Evolutionary conservation across 2,888 invertebrate species (phyloP).

Genomic region (Ecdyonurus torrentis): DNA sequence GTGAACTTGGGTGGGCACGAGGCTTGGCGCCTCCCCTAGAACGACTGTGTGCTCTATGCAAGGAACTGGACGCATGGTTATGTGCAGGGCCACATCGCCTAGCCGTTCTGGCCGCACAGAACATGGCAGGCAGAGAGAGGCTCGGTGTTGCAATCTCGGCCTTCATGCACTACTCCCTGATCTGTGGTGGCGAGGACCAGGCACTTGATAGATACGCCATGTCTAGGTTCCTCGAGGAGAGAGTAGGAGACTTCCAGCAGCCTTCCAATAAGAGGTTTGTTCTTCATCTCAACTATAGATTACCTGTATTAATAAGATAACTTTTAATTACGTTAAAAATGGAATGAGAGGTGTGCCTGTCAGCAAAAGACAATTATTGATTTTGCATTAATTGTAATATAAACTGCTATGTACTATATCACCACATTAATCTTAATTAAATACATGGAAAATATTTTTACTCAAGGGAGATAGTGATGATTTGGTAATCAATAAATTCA

Average conservation of each 20-base stretch:
- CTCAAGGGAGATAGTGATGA: no score
- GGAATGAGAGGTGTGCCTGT: no score
- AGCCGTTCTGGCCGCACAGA: slow-evolving; percentile 77
- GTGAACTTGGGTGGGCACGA: slow-evolving; percentile 73
- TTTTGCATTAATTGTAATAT: no score
- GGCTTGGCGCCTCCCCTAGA: slow-evolving; percentile 78
- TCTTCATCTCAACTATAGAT: no score
- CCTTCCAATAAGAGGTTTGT: slow-evolving; percentile 67
- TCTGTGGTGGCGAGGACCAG: slow-evolving; percentile 66
- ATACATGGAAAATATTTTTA: no score
- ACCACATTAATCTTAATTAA: no score
- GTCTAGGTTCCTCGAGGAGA: slow-evolving; percentile 75
- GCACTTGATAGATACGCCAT: slow-evolving; percentile 86
- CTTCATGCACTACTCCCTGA: slow-evolving; percentile 87
- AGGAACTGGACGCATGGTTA: slow-evolving; percentile 85
- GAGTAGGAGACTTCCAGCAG: slow-evolving; percentile 48
- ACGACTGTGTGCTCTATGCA: slow-evolving; percentile 78
- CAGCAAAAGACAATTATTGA: no score
- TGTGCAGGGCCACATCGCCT: slow-evolving; percentile 68
- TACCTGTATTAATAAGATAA: no score
- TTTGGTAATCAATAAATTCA: no score
- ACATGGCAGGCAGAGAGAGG: slow-evolving; percentile 48
- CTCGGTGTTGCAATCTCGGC: slow-evolving; percentile 78
- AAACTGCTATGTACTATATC: no score
- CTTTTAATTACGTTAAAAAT: no score